Conservation (phyloP, 2,113 vertebrate species). For the Odobenus rosmarus region DNA sequence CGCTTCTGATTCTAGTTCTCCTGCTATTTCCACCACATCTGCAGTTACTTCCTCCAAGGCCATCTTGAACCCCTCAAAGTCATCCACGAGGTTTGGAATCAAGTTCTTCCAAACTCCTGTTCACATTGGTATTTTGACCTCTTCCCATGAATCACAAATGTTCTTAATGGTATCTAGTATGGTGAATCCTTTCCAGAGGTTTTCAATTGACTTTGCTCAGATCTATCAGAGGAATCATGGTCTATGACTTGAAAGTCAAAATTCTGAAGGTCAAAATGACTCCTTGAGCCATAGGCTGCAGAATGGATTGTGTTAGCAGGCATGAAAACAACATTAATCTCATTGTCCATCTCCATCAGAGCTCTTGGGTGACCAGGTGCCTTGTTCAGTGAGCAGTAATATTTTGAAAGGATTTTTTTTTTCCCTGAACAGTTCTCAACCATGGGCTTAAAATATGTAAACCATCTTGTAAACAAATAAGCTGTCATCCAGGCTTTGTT, state of each 20-base stretch:
- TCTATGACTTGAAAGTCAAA: background rate
- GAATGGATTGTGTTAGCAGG: background rate
- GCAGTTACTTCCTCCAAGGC: background rate
- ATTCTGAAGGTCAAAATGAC: background rate
- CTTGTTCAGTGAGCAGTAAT: background rate
- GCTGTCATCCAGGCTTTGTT: background rate
- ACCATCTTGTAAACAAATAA: background rate
- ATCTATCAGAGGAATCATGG: background rate
- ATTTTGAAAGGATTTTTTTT: background rate
- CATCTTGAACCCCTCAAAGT: background rate
- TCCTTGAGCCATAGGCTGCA: background rate
- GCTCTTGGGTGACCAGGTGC: background rate
- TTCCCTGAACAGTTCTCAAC: background rate
- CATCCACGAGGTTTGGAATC: background rate
- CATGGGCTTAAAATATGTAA: background rate
- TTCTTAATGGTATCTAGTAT: background rate
- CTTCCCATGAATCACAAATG: background rate
- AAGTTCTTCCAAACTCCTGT: background rate
- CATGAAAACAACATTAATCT: background rate
- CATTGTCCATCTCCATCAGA: background rate
- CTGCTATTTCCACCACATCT: background rate
- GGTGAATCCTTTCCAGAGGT: background rate
- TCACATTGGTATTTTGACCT: background rate
- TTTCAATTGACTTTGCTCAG: background rate
- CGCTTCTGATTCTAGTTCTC: background rate